phyloP scores from a whole-genome alignment of 2,797 vertebrate genomes.

The Sebastiscus tertius region DNA sequence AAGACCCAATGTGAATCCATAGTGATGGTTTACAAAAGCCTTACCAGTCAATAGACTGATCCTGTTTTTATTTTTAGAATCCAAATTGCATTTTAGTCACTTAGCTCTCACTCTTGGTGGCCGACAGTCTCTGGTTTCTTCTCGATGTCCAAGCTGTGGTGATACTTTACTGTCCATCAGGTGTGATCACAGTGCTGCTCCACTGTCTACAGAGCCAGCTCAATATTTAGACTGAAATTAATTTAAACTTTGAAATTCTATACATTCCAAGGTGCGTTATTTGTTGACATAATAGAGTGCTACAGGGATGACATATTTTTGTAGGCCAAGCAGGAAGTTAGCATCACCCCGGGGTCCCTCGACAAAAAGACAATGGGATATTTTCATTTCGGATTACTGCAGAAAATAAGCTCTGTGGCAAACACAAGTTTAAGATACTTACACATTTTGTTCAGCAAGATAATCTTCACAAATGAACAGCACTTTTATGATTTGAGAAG shows the following conservation, averaged over 20 bases:
- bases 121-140: neutral
- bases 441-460: too few relatives aligned
- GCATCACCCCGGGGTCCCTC: too few relatives aligned
- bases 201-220: neutral
- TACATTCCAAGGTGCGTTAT: neutral
- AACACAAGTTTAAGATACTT: too few relatives aligned
- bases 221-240: neutral
- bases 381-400: too few relatives aligned
- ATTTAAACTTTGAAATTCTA: neutral
- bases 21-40: neutral
- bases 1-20: neutral
- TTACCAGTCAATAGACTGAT: constrained; percentile 7
- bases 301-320: too few relatives aligned
- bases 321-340: too few relatives aligned
- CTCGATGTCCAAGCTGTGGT: neutral
- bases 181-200: neutral
- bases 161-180: neutral
- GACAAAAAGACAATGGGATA: too few relatives aligned
- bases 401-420: too few relatives aligned
- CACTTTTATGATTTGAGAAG: too few relatives aligned
- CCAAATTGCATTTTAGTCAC: neutral
- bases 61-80: constrained; percentile 1
- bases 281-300: neutral
- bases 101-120: neutral
- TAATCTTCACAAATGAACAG: too few relatives aligned